These are phyloP conservation scores for Decapterus maruadsi DNA, from an alignment of 2,797 vertebrate genomes.

Conservation along the genomic window DNA sequence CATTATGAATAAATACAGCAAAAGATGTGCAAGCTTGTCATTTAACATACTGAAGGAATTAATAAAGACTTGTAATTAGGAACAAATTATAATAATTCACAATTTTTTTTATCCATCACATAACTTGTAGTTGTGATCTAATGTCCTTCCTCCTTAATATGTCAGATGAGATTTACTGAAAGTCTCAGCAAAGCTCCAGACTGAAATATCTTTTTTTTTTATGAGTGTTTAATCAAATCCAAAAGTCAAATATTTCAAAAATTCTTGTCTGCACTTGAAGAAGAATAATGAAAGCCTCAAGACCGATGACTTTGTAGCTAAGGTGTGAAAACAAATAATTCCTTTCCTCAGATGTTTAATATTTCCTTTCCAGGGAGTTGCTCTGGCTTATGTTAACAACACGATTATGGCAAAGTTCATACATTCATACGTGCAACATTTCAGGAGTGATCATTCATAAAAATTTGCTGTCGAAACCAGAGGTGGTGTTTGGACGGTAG, in stretches of 20 bases:
- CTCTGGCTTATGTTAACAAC: slow-evolving; percentile 24
- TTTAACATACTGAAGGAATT: neutral
- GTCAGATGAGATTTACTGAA: neutral
- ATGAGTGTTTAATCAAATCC: neutral
- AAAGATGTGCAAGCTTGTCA: neutral
- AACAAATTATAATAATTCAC: too few relatives aligned
- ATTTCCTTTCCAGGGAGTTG: slow-evolving; percentile 49
- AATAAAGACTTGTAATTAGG: neutral
- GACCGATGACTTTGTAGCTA: slow-evolving; percentile 20
- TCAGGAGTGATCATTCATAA: slow-evolving; percentile 64
- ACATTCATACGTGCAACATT: slow-evolving; percentile 27
- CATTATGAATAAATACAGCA: neutral
- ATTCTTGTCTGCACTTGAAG: neutral
- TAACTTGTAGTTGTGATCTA: too few relatives aligned
- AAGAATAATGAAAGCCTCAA: slow-evolving; percentile 1
- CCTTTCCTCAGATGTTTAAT: slow-evolving; percentile 37
- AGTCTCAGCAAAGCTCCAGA: neutral
- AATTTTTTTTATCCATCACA: too few relatives aligned
- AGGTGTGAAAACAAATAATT: slow-evolving; percentile 52
- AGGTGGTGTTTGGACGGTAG: slow-evolving; percentile 49
- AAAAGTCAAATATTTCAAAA: neutral
- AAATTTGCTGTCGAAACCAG: slow-evolving; percentile 57
- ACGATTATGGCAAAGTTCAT: slow-evolving; percentile 37
- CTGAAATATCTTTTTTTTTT: neutral
- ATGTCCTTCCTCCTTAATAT: neutral